Evolutionary conservation across 2,888 invertebrate genomes (phyloP), one percentile per base, ranked within the genome.

Genomic region (Urechis unicinctus): DNA sequence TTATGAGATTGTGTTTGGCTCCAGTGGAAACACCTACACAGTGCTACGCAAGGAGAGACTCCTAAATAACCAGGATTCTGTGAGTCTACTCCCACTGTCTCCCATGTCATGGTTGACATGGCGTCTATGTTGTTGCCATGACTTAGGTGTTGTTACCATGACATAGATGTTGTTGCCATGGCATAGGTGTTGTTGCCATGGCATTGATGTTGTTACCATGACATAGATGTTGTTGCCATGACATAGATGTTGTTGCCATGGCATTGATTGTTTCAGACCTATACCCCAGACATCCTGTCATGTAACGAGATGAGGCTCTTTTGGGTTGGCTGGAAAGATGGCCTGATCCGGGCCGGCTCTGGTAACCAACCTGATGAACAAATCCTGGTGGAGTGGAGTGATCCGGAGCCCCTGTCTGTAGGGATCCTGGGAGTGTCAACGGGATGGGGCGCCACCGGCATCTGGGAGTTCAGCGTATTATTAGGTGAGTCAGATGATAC

Each of bases 381-480:
- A 3, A 5, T 42, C 6, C n/a, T 55, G 3, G 29, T 51, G 44
- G 22, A 36, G 6, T 55, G 43, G 50, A 13, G 28, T 13, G 55
- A 55, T 28, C 49, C 54, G 17, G 49, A 54, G 6, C 54, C 54
- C n/a, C 25, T 54, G 17, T 24, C 49, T 22, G 52, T 53, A 28
- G n/a, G 22, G 26, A 17, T 25, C 21, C 29, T 56, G 24, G 30
- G 48, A n/a, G 22, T 56, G 9, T 53, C 53, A 21, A 54, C 53
- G 3, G 47, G 53, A 9, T 56, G 45, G 47, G 31, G 52, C 21
- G 21, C 56, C 13, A 43, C 30, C 9, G 56, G 52, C 17, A 13
- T 31, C 9, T 56, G 56, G 56, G 52, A 56, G 36, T 56, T 56
- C 47, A 42, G 31, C 22, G n/a, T 26, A 13, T 26, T 50, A 22